These are phyloP conservation scores for Phoronis australis DNA, from an alignment of 2,888 invertebrate species.

Conservation along the genomic window DNA sequence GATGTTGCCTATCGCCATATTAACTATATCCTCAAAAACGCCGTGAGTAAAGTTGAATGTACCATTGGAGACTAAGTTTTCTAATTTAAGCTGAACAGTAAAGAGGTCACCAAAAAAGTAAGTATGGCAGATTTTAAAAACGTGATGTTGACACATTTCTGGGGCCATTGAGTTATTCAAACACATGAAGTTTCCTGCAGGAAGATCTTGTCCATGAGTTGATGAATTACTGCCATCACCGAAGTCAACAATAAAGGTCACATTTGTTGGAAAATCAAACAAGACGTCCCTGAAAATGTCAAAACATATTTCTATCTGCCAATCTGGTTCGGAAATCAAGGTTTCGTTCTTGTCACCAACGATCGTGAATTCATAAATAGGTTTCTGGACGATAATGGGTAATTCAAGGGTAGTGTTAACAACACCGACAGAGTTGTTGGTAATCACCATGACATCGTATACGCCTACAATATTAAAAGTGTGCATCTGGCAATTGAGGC, in stretches of 20 bases:
- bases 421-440: neutral
- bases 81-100: conserved; percentile 14
- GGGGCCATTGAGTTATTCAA: neutral
- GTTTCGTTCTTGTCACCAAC: neutral
- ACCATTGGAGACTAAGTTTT: conserved; percentile 17
- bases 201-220: conserved; percentile 5
- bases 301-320: neutral
- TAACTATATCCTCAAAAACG: conserved; percentile 15
- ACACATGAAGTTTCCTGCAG: too few relatives aligned
- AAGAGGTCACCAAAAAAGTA: conserved; percentile 16
- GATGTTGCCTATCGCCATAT: too few relatives aligned
- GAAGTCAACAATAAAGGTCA: conserved; percentile 17
- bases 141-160: conserved; percentile 4
- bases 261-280: conserved; percentile 14
- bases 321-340: neutral
- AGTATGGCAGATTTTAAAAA: conserved; percentile 13
- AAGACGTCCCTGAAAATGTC: too few relatives aligned
- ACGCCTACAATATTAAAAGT: neutral
- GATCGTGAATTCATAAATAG: neutral
- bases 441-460: neutral
- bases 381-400: neutral
- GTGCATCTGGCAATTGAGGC: neutral
- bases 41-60: conserved; percentile 12
- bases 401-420: neutral
- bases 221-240: conserved; percentile 15